phyloP scores from a whole-genome alignment of 2,113 vertebrate genomes.

The Alectura lathami region DNA sequence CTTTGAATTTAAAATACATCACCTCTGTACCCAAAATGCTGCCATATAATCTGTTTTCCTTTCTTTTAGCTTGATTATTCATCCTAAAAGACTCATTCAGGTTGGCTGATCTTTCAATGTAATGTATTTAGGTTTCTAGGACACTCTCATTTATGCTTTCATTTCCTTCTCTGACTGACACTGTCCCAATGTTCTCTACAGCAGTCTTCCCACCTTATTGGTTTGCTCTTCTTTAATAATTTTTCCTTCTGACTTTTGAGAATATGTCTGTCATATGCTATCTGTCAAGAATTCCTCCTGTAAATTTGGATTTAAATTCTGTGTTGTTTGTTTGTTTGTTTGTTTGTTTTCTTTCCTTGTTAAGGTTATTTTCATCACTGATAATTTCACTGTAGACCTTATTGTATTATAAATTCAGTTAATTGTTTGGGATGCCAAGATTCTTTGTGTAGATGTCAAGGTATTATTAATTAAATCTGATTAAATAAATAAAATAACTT shows the following conservation, averaged over 20 bases:
- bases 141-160: not conserved
- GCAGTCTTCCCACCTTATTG: not conserved
- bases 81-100: not conserved
- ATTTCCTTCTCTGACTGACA: not conserved
- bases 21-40: not conserved
- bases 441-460: not conserved
- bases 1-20: not conserved
- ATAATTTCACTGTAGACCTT: rapidly evolving
- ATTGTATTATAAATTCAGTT: not conserved
- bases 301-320: not conserved
- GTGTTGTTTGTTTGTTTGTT: too few species aligned
- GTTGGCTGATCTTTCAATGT: not conserved
- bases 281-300: not conserved
- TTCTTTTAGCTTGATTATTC: not conserved
- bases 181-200: not conserved
- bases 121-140: not conserved
- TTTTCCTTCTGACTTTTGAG: not conserved
- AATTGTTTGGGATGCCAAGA: not conserved
- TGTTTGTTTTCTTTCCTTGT: not conserved
- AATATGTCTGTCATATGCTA: not conserved
- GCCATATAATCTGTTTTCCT: not conserved
- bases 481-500: not conserved
- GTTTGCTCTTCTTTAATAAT: not conserved
- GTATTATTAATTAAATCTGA: not conserved
- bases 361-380: not conserved